Percentiles rank a stretch among this genome's conserved stretches.
phyloP scores from a whole-genome alignment of 2,797 vertebrate species.

The Gadopsis marmoratus region DNA sequence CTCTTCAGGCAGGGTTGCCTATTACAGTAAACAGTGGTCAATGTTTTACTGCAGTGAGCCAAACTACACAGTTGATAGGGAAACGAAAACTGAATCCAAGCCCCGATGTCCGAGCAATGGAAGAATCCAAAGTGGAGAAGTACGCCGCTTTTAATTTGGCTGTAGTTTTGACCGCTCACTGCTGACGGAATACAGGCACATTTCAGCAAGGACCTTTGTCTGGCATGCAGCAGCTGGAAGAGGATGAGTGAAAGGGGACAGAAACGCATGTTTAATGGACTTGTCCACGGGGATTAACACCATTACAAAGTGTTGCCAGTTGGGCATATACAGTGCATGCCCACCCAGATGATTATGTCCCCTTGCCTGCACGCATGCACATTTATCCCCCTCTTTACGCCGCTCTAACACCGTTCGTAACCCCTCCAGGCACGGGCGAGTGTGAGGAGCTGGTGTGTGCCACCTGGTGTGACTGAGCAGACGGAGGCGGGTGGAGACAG shows the following conservation, averaged over 20 bases:
- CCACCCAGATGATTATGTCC: constrained; percentile 37
- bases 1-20: background rate
- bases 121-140: background rate
- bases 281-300: constrained; percentile 62
- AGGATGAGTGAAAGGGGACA: constrained; percentile 24
- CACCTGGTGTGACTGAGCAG: constrained; percentile 62
- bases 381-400: constrained; percentile 34
- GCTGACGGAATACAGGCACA: background rate
- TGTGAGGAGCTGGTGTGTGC: constrained; percentile 52
- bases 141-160: background rate
- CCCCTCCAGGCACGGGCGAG: constrained; percentile 31
- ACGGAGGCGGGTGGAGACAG: constrained; percentile 49
- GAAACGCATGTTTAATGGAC: constrained; percentile 72
- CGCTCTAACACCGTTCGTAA: constrained; percentile 43
- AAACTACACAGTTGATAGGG: background rate
- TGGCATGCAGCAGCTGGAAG: constrained; percentile 12
- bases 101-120: background rate
- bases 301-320: constrained; percentile 60
- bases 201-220: constrained; percentile 13
- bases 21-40: constrained; percentile 1
- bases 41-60: constrained; percentile 14
- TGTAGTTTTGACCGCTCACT: background rate
- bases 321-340: constrained; percentile 39
- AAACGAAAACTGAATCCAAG: background rate
- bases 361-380: constrained; percentile 3